phyloP scores from a whole-genome alignment of 2,888 invertebrate genomes.

The Empis livida region DNA sequence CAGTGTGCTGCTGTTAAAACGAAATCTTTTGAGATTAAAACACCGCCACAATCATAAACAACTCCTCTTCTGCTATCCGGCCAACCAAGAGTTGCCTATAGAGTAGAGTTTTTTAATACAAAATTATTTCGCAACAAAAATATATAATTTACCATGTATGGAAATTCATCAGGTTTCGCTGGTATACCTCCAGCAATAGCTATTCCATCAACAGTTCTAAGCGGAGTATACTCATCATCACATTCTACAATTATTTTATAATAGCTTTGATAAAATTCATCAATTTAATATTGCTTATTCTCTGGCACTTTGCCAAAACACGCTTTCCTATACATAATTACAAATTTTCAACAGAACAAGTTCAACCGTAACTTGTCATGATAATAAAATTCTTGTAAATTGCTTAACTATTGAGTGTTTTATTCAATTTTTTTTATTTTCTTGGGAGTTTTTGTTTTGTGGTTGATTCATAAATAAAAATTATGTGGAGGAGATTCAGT shows the following conservation, averaged over 20 bases:
- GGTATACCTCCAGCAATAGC: slow-evolving; percentile 42
- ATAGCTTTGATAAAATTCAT: not conserved
- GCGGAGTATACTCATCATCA: not conserved
- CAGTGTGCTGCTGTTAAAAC: slow-evolving; percentile 67
- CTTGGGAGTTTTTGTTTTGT: too few species aligned
- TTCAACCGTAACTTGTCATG: too few species aligned
- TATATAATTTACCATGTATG: slow-evolving; percentile 40
- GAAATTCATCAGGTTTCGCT: slow-evolving; percentile 40
- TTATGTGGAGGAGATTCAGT: too few species aligned
- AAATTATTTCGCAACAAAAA: not conserved
- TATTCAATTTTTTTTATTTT: too few species aligned
- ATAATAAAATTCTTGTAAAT: too few species aligned
- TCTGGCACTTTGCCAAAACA: too few species aligned
- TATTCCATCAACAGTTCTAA: slow-evolving; percentile 16
- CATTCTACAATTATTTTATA: not conserved
- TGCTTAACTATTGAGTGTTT: too few species aligned
- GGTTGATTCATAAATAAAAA: too few species aligned
- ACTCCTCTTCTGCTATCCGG: slow-evolving; percentile 18
- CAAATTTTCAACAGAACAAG: too few species aligned
- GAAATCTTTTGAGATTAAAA: slow-evolving; percentile 53
- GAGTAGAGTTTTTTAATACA: not conserved
- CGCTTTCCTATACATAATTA: too few species aligned
- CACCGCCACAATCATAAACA: slow-evolving; percentile 53
- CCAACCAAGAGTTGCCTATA: slow-evolving; percentile 31
- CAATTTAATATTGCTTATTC: too few species aligned